A percentile compares a stretch with the other conserved stretches of the same genome.
These are phyloP conservation scores for Alca torda DNA, from an alignment of 2,797 vertebrate species.

Conservation along the genomic window DNA sequence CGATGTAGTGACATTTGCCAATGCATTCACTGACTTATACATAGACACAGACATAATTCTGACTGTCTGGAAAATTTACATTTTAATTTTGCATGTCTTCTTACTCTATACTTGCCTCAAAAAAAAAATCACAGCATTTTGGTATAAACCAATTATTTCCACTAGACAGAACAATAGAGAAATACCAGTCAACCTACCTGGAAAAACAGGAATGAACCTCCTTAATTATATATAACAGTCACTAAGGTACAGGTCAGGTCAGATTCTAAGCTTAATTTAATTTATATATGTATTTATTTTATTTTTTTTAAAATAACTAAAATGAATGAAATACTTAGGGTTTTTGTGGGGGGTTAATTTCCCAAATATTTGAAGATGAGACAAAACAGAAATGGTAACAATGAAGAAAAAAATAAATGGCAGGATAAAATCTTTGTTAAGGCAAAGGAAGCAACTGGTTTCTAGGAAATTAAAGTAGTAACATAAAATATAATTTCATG, in stretches of 20 bases:
- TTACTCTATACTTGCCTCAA: neutral
- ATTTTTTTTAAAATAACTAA: neutral
- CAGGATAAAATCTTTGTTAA: neutral
- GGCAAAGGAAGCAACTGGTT: neutral
- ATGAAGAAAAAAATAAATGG: neutral
- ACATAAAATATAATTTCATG: neutral
- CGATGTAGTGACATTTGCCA: neutral
- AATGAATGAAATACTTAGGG: neutral
- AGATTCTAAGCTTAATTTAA: neutral
- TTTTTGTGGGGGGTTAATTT: fast-evolving
- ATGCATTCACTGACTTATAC: neutral
- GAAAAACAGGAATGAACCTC: neutral
- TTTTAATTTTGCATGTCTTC: neutral
- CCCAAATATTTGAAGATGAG: neutral
- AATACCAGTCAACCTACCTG: neutral
- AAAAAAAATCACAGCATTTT: neutral
- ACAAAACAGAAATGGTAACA: neutral
- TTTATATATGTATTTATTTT: neutral
- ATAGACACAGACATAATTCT: neutral
- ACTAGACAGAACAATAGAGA: neutral
- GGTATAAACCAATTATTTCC: neutral
- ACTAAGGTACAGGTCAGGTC: neutral
- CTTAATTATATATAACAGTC: neutral
- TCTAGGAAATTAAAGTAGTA: neutral
- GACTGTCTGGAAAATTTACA: neutral